phyloP scores from a whole-genome alignment of 1,140 invertebrate species.

The Drosophila bifasciata region DNA sequence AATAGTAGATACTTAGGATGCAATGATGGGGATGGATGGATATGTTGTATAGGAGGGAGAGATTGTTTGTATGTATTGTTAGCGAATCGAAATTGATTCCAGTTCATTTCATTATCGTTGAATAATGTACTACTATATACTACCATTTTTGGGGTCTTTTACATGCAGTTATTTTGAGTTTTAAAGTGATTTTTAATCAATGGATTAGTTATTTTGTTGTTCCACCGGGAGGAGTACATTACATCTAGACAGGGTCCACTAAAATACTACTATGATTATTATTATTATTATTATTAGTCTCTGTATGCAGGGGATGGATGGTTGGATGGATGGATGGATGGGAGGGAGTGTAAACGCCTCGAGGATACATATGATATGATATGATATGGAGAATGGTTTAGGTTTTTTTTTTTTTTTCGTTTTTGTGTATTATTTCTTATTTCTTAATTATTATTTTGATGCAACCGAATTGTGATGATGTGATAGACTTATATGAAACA shows the following conservation, averaged over 20 bases:
- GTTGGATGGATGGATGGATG: slow-evolving; percentile 8
- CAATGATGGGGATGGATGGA: neutral
- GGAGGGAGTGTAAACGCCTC: neutral
- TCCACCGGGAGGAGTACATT: slow-evolving; percentile 12
- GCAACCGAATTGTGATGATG: slow-evolving; percentile 81
- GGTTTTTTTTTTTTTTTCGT: slow-evolving; percentile 32
- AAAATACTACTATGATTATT: too few relatives aligned
- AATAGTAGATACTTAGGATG: slow-evolving; percentile 29
- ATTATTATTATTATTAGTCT: slow-evolving; percentile 19
- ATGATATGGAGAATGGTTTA: slow-evolving; percentile 45
- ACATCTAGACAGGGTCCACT: too few relatives aligned
- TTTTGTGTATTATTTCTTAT: slow-evolving; percentile 22
- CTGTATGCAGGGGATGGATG: slow-evolving; percentile 10
- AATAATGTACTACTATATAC: neutral
- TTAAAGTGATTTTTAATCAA: slow-evolving; percentile 9
- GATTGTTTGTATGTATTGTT: slow-evolving; percentile 4
- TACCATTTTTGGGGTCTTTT: slow-evolving; percentile 7
- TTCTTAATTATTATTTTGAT: slow-evolving; percentile 58
- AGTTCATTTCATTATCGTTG: slow-evolving; percentile 27
- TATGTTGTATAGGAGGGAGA: neutral
- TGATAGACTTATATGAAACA: slow-evolving; percentile 80
- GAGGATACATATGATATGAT: too few relatives aligned
- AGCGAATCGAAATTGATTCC: too few relatives aligned
- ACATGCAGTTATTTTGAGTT: slow-evolving; percentile 4
- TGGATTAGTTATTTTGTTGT: neutral